Percentiles rank a stretch among this genome's conserved stretches.
Conservation (phyloP, 1,140 invertebrate species). For the Littorina saxatilis region DNA sequence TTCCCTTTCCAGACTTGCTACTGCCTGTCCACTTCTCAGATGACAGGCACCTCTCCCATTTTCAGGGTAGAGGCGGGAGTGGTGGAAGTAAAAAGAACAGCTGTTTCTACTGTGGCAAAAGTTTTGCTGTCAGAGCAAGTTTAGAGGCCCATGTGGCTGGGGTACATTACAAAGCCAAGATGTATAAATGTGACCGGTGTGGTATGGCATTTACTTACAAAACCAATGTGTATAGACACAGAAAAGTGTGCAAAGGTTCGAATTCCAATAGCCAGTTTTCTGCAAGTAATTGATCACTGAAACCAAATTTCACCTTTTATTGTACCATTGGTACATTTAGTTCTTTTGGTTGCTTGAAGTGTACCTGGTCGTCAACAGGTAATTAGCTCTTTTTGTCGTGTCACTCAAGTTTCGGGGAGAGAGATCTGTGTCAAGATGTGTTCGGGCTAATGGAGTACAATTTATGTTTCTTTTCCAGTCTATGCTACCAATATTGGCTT, state of each 20-base stretch:
- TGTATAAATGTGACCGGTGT: conserved; percentile 23
- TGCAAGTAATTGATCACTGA: too few relatives aligned
- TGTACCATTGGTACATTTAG: too few relatives aligned
- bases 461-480: too few relatives aligned
- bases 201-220: conserved; percentile 19
- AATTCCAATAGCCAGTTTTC: too few relatives aligned
- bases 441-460: too few relatives aligned
- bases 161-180: conserved; percentile 15
- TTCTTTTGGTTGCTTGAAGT: too few relatives aligned
- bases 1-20: conserved; percentile 21
- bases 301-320: too few relatives aligned
- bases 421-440: too few relatives aligned
- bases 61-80: background rate
- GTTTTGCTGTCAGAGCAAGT: conserved; percentile 13
- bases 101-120: background rate
- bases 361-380: too few relatives aligned
- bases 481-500: too few relatives aligned
- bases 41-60: background rate
- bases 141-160: background rate
- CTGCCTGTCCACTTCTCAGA: background rate
- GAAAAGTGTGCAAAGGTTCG: conserved; percentile 1
- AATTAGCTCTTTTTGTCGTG: too few relatives aligned
- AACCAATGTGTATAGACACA: conserved; percentile 20
- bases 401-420: too few relatives aligned
- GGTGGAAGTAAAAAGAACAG: background rate